Evolutionary conservation across 2,797 vertebrate genomes (phyloP), one percentile per base, ranked within the genome.

Genomic region (Pterois miles): DNA sequence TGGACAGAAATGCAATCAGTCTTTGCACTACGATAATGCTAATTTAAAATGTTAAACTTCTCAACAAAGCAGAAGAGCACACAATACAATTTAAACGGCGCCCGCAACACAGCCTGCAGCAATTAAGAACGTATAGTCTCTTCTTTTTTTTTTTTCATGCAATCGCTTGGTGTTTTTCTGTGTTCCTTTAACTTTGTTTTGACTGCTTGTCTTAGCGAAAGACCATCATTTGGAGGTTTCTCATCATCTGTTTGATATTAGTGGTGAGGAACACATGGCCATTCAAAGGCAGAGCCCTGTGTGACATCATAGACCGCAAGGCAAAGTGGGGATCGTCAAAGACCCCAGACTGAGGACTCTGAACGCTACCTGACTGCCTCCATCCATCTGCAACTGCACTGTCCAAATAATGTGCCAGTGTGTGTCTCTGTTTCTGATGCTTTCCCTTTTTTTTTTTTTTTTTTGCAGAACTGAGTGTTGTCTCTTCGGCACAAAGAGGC

Each of bases 221-320:
- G 92, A 95, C 94, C 93, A 90, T 96, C 94, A 95, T 93, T 92
- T 89, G 89, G 94, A 94, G 94, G 92, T 94, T 95, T 94, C 82
- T 90, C 92, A 86, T 96, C 95, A 96, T 96, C 95, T 96, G 95
- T 94, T 95, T 94, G 95, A 95, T 95, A 96, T 96, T 96, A 96
- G 95, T 94, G 95, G 95, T 94, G 92, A 95, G 86, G 91, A 96
- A 93, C 95, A 95, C 93, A 95, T 95, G 94, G 94, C 90, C 90
- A 94, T 95, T 95, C 93, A 95, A 94, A 96, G 95, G 91, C 93
- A 93, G 78, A 93, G 91, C 90, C 90, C 86, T 83, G 83, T 86
- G 94, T 96, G 95, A 96, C 94, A 95, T 96, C 95, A 96, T 95
- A 86, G 78, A 93, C 94, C 94, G 87, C 93, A 92, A 91, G 86